phyloP scores from a whole-genome alignment of 2,113 vertebrate species.

The Sciurus niger region DNA sequence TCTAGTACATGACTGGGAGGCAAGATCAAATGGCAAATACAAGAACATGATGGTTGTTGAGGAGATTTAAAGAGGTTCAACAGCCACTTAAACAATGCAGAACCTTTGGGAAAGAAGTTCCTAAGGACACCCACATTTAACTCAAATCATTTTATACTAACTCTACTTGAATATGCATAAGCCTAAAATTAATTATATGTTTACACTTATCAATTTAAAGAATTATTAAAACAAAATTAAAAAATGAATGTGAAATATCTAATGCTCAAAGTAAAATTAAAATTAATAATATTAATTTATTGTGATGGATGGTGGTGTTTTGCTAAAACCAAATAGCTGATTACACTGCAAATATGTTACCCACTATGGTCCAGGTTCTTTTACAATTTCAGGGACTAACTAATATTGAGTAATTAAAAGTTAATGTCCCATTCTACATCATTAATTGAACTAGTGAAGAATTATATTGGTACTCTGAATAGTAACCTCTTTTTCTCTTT shows the following conservation, averaged over 20 bases:
- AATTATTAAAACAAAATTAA: not conserved
- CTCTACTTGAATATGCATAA: not conserved
- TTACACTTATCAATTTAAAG: not conserved
- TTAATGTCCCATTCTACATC: too few relatives aligned
- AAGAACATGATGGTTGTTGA: not conserved
- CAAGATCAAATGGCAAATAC: not conserved
- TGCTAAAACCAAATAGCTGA: not conserved
- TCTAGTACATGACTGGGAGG: not conserved
- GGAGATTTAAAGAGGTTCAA: not conserved
- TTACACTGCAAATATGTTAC: not conserved
- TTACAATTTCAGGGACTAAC: not conserved
- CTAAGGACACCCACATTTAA: too few relatives aligned
- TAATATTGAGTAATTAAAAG: too few relatives aligned
- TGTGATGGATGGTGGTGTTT: not conserved
- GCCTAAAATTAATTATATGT: not conserved
- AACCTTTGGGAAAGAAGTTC: too few relatives aligned
- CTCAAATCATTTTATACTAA: too few relatives aligned
- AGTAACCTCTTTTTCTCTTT: not conserved
- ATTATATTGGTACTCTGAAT: not conserved
- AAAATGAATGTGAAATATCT: not conserved
- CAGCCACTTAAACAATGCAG: not conserved
- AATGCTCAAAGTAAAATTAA: not conserved
- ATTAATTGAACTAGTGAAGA: not conserved
- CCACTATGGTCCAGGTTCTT: not conserved
- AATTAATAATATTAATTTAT: not conserved